phyloP scores from a whole-genome alignment of 35 echinoderm and acorn worm genomes.

The Lytechinus pictus region DNA sequence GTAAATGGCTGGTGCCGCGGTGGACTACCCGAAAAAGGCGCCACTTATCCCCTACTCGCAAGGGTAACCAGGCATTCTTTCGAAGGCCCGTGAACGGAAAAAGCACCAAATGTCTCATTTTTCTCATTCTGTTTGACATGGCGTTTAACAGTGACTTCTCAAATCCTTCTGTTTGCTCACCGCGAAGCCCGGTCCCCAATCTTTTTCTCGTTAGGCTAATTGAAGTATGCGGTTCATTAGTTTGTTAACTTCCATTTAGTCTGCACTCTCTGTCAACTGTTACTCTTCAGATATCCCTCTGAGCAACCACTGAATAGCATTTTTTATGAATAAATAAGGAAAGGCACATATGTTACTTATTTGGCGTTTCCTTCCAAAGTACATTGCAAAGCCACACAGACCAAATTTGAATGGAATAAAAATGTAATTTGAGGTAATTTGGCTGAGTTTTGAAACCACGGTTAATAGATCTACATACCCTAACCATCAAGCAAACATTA shows the following conservation, averaged over 20 bases:
- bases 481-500: neutral
- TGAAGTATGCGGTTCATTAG: conserved; percentile 1
- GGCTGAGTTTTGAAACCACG: neutral
- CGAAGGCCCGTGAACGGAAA: neutral
- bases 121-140: neutral
- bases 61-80: neutral
- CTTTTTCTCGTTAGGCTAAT: neutral
- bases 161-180: neutral
- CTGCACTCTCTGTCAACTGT: neutral
- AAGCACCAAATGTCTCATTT: conserved; percentile 11
- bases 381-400: neutral
- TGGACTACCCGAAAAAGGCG: neutral
- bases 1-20: neutral
- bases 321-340: neutral
- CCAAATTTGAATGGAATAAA: neutral
- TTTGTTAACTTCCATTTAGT: neutral
- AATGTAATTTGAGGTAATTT: neutral
- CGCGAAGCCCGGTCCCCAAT: neutral
- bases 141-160: neutral
- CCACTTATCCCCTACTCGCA: neutral
- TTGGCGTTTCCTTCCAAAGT: neutral
- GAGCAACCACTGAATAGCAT: neutral
- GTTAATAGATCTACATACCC: neutral
- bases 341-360: neutral
- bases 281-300: conserved; percentile 18